phyloP scores from a whole-genome alignment of 2,797 vertebrate genomes.

The Labroides dimidiatus region DNA sequence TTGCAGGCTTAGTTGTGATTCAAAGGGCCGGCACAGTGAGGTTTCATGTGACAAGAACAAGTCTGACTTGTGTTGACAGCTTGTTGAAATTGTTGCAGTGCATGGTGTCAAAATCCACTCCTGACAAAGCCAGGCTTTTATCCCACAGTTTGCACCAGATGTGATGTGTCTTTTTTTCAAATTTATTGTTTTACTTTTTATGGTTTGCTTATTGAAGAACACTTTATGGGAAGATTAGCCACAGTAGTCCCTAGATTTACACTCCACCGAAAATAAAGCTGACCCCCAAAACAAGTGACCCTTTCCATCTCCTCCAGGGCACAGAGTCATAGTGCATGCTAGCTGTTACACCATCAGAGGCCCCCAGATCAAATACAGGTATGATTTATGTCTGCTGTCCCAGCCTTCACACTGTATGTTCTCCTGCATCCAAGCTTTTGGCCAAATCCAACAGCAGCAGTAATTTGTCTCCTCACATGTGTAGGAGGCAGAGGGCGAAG shows the following conservation, averaged over 20 bases:
- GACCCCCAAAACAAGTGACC: constrained; percentile 55
- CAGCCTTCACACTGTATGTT: constrained; percentile 64
- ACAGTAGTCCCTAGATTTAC: constrained; percentile 31
- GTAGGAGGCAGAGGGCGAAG: constrained; percentile 73
- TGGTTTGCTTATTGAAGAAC: not conserved
- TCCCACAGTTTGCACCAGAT: not conserved
- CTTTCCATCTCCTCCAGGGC: constrained; percentile 44
- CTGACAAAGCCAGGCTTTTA: constrained; percentile 13
- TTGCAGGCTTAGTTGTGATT: too few species aligned
- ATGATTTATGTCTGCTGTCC: constrained; percentile 89
- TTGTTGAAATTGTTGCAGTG: not conserved
- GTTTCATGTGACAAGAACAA: constrained; percentile 21
- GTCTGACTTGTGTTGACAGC: constrained; percentile 15
- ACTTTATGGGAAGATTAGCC: constrained; percentile 6
- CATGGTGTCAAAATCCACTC: constrained; percentile 17
- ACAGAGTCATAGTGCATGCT: constrained; percentile 58
- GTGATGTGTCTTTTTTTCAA: not conserved
- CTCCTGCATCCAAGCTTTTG: constrained; percentile 51
- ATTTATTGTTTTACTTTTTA: too few species aligned
- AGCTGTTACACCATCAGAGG: constrained; percentile 66
- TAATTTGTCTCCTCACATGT: constrained; percentile 78
- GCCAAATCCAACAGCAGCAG: constrained; percentile 68
- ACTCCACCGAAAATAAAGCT: constrained; percentile 28
- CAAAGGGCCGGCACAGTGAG: not conserved
- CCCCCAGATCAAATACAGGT: constrained; percentile 86